Conservation (phyloP, 2,797 vertebrate genomes). For the Selene dorsalis region DNA sequence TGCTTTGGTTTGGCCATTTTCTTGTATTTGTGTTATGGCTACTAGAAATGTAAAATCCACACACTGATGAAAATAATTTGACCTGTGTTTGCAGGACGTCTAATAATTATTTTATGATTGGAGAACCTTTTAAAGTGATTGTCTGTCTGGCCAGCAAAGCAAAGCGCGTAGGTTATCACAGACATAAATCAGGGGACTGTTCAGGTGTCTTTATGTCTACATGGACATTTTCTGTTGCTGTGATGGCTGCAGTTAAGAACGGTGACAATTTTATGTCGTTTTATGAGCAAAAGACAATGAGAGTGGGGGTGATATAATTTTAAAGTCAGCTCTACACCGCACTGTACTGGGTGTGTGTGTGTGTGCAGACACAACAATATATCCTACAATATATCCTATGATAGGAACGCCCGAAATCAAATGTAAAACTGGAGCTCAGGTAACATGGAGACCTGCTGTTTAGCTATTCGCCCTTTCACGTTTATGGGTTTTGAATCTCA, state of each 20-base stretch:
- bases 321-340: constrained; percentile 31
- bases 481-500: not conserved
- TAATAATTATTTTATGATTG: constrained; percentile 69
- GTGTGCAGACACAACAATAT: not conserved
- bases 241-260: constrained; percentile 43
- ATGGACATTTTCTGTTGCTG: constrained; percentile 47
- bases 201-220: constrained; percentile 39
- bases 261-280: constrained; percentile 43
- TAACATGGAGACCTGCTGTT: not conserved
- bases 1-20: constrained; percentile 34
- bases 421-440: constrained; percentile 10
- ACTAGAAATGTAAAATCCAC: constrained; percentile 21
- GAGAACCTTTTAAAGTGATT: constrained; percentile 42
- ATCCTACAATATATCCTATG: not conserved
- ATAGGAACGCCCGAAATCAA: not conserved
- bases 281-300: constrained; percentile 57
- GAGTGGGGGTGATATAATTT: constrained; percentile 53
- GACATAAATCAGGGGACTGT: constrained; percentile 58
- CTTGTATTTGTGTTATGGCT: not conserved
- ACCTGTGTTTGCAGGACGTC: constrained; percentile 45
- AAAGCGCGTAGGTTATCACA: constrained; percentile 55
- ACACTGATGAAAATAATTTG: constrained; percentile 41
- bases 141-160: constrained; percentile 39
- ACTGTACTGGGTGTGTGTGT: constrained; percentile 14
- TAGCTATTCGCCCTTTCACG: not conserved